Base-by-base conservation (phyloP, 2,888 invertebrate species). In the Muscina levida region DNA sequence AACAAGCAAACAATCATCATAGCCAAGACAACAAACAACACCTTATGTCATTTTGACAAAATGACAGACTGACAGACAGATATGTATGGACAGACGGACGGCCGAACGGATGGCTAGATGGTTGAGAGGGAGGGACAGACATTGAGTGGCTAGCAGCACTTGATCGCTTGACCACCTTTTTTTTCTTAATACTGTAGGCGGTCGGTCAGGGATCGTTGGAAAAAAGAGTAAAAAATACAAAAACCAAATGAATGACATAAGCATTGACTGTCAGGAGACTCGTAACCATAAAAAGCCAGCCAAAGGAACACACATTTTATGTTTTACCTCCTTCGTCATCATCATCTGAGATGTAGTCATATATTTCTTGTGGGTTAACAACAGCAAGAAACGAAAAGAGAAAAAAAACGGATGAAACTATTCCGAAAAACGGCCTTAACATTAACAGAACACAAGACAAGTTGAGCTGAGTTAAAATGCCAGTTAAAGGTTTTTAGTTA, bases 41-140 rank as follows among this genome's bases (percentile, higher is more conserved):
- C 77, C 81, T 81, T 74, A 74, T 81, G 81, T 77, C 81, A 81
- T 81, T 81, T 77, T 81, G 78, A 82, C 78, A 82, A 72, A 70
- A 76, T 79, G 73, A 79, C 76, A 79, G 76, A 78, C 67, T 62
- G 22, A 76, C 67, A 72, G 42, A 62, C 57, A 66, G n/a, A n/a
- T n/a, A n/a, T n/a, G n/a, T 8, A 46, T 6, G 19, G 42, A 68
- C 48, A 17, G 15, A 59, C 26, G 39, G 26, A 26, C 17, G 42
- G 10, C 24, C 11, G 15, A n/a, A 66, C 22, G 62, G 31, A 46
- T 19, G 22, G 5, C 4, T 31, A 31, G 8, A 31, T 3, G 24
- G 15, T 31, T 37, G 13, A 53, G 39, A 22, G 10, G 48, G 31
- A 39, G 13, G 57, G 65, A 68, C 44, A 68, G 48, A 62, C 57